phyloP scores from a whole-genome alignment of 2,113 vertebrate genomes.

The Amphiprion percula region DNA sequence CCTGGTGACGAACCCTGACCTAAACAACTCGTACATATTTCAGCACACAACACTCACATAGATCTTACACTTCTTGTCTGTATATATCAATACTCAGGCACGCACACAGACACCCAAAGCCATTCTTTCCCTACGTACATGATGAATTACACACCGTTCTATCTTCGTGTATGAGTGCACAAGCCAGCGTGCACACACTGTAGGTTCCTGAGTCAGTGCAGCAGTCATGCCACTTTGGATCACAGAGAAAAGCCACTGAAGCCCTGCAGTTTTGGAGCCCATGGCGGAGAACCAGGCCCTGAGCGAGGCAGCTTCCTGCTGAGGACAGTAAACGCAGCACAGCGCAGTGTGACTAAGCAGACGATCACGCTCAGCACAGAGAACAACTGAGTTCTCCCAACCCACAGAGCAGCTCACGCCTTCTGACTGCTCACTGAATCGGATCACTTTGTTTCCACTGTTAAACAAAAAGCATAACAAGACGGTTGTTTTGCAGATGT shows the following conservation, averaged over 20 bases:
- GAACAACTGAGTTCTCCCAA: constrained; percentile 23
- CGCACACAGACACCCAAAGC: neutral
- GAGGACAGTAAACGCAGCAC: constrained; percentile 54
- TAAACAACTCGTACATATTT: neutral
- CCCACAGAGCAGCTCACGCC: constrained; percentile 54
- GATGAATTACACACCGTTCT: neutral
- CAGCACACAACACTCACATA: neutral
- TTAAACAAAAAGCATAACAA: constrained; percentile 37
- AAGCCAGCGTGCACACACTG: constrained; percentile 10
- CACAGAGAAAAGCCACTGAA: constrained; percentile 39
- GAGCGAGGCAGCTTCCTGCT: constrained; percentile 48
- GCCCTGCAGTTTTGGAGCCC: constrained; percentile 44
- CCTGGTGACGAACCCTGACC: constrained; percentile 14
- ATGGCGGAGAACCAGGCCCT: constrained; percentile 12
- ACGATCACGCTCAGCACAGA: constrained; percentile 39
- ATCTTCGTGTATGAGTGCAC: constrained; percentile 1
- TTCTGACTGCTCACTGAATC: constrained; percentile 59
- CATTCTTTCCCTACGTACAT: no score
- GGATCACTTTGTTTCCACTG: constrained; percentile 55
- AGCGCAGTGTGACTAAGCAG: constrained; percentile 43
- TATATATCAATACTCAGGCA: neutral
- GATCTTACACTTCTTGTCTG: neutral
- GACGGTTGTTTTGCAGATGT: neutral
- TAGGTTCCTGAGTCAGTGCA: constrained; percentile 42
- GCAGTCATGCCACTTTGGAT: constrained; percentile 52